These are phyloP conservation scores for Premnoplex brunnescens DNA, from an alignment of 2,797 vertebrate genomes.

Conservation along the genomic window DNA sequence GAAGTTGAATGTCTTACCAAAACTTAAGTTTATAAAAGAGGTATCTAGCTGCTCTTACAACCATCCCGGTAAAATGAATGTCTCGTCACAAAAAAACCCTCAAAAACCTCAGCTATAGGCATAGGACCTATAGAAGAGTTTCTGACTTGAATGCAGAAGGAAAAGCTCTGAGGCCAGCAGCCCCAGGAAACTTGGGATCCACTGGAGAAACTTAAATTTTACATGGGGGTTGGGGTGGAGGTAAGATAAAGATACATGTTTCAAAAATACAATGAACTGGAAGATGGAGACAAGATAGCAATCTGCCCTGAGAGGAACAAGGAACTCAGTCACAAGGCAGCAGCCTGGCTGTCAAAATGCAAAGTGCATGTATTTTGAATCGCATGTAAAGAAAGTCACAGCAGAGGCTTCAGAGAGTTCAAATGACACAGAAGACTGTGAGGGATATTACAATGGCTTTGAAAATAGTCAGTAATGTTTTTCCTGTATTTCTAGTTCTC, in stretches of 20 bases:
- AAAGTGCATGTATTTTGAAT: not conserved
- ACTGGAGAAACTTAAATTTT: not conserved
- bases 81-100: not conserved
- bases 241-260: not conserved
- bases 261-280: not conserved
- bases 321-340: not conserved
- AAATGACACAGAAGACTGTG: not conserved
- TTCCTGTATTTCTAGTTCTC: conserved; percentile 24
- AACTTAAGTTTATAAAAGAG: not conserved
- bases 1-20: not conserved
- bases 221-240: fast-evolving
- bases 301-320: not conserved
- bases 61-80: not conserved
- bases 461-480: not conserved
- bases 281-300: not conserved
- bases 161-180: not conserved
- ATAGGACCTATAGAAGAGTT: not conserved
- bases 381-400: not conserved
- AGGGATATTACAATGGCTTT: not conserved
- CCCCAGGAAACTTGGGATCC: not conserved
- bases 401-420: not conserved
- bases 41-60: not conserved
- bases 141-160: not conserved
- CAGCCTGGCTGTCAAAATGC: not conserved
- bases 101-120: not conserved